Conservation (phyloP, 2,888 invertebrate genomes). For the Cheilosia variabilis region DNA sequence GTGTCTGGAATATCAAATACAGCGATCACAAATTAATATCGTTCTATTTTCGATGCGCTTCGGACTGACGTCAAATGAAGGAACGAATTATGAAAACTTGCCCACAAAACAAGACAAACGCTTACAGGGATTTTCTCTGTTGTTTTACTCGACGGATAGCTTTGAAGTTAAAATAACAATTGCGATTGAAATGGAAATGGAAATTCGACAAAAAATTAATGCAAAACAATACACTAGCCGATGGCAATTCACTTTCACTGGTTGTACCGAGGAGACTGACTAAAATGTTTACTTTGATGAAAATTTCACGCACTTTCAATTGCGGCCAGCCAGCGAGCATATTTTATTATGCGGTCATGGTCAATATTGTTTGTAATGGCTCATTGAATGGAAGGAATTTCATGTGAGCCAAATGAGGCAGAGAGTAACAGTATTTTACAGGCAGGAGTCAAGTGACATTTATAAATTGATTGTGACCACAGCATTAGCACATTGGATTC, state of each 20-base stretch:
- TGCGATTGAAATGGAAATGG: background rate
- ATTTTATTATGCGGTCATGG: constrained; percentile 18
- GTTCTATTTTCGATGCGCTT: constrained; percentile 43
- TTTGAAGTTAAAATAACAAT: background rate
- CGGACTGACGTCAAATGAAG: constrained; percentile 59
- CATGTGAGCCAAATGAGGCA: constrained; percentile 5
- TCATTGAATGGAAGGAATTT: constrained; percentile 11
- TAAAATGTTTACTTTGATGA: constrained; percentile 24
- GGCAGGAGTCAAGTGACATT: background rate
- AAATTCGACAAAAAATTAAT: background rate
- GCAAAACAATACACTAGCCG: background rate
- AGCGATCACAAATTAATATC: constrained; percentile 16
- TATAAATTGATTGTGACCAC: background rate
- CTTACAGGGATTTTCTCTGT: background rate
- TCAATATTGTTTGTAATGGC: constrained; percentile 31
- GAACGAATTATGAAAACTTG: constrained; percentile 17
- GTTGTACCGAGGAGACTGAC: constrained; percentile 34
- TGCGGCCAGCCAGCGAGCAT: background rate
- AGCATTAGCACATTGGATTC: no score
- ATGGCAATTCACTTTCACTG: constrained; percentile 57
- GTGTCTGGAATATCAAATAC: constrained; percentile 59
- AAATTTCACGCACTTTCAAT: constrained; percentile 33
- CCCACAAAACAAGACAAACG: constrained; percentile 3
- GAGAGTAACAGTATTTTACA: background rate
- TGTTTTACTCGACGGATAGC: background rate